These are phyloP conservation scores for Meteorus colon DNA, from an alignment of 2,888 invertebrate species.

Conservation along the genomic window DNA sequence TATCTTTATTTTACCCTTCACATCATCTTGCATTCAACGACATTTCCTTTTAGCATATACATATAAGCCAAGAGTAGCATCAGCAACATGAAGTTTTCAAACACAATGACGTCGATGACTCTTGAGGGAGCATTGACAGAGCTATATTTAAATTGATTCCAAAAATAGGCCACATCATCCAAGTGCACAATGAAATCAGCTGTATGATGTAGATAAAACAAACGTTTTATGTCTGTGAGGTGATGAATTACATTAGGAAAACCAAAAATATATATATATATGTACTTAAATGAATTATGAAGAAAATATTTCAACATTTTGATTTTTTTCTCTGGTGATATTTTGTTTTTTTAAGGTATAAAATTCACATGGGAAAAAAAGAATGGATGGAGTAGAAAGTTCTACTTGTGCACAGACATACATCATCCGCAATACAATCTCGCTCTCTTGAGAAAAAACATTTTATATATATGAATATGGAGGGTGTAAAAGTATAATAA, in stretches of 20 bases:
- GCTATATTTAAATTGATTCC: conserved; percentile 24
- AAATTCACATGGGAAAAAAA: not conserved
- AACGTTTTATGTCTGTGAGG: not conserved
- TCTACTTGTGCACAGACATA: not conserved
- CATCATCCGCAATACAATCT: conserved; percentile 3
- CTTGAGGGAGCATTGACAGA: conserved; percentile 21
- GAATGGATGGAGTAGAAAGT: not conserved
- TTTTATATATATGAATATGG: not conserved
- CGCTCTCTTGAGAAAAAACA: not conserved
- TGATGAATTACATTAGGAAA: not conserved
- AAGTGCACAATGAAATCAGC: not conserved
- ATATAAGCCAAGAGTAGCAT: not conserved
- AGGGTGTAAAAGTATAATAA: not conserved
- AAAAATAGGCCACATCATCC: conserved; percentile 22
- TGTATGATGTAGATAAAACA: not conserved
- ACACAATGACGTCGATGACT: conserved; percentile 24
- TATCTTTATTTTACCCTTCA: not conserved
- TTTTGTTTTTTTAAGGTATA: not conserved
- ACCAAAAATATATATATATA: not conserved
- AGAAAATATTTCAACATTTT: not conserved
- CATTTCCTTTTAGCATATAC: conserved; percentile 6
- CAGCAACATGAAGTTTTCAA: not conserved
- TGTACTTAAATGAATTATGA: not conserved
- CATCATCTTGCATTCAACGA: not conserved
- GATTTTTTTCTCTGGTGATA: not conserved